phyloP scores from a whole-genome alignment of 2,888 invertebrate genomes.

The Poecilobothrus nobilitatus region DNA sequence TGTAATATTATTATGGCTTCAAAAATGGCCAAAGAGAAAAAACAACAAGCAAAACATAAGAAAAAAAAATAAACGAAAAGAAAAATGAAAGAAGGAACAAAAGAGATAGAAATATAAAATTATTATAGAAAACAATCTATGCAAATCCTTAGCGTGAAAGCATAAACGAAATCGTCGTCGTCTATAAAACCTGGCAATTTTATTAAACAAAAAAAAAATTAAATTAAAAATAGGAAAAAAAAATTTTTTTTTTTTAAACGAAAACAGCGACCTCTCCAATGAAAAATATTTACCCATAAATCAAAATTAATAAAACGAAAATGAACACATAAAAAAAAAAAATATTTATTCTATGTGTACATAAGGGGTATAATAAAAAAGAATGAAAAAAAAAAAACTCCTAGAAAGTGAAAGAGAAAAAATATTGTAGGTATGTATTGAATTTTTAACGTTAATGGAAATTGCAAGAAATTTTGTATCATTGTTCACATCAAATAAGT shows the following conservation, averaged over 20 bases:
- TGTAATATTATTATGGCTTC: too few species aligned
- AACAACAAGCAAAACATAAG: too few species aligned
- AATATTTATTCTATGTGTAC: background rate
- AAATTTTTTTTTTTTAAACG: too few species aligned
- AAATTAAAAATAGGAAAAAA: background rate
- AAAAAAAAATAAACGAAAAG: too few species aligned
- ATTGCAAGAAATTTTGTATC: too few species aligned
- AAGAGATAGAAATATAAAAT: too few species aligned
- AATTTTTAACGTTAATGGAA: too few species aligned
- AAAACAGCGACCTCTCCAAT: background rate
- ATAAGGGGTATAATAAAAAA: background rate
- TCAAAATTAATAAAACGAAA: slow-evolving; percentile 3
- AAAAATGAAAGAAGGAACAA: too few species aligned
- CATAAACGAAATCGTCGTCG: background rate
- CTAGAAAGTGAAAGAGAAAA: background rate
- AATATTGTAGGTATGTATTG: too few species aligned
- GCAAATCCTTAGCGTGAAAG: background rate
- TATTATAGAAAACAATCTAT: background rate
- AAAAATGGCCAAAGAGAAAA: too few species aligned
- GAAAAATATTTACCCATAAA: background rate
- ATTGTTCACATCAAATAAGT: too few species aligned
- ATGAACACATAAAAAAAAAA: background rate
- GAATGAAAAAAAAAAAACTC: background rate
- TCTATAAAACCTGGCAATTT: background rate
- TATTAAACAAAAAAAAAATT: background rate